Evolutionary conservation across 2,113 vertebrate species (phyloP), one percentile per base, ranked within the genome.

Genomic region (Malurus alboscapulatus): DNA sequence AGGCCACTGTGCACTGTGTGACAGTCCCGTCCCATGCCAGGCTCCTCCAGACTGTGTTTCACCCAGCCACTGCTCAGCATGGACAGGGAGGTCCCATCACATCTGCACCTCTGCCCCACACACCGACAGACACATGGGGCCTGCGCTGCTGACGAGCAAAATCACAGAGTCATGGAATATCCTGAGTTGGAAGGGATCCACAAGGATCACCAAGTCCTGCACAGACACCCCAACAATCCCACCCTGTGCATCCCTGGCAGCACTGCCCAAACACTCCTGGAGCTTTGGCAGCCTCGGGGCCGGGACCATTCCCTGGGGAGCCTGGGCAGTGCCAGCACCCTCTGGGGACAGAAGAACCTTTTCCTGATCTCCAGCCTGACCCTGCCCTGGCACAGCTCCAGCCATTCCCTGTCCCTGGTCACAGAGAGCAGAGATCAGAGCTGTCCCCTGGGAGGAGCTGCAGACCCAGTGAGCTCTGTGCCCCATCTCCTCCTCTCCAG

Each of bases 281-380:
- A 62, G 48, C 66, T 79, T 48, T 63, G 66, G 48, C 74, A 71
- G 42, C 65, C 65, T 20, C 0, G 1, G 47, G 55, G 55, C 65
- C 0, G 7, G n/a, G 40, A 10, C 48, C 65, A 48, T 54, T 61
- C 40, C 40, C 55, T 54, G 38, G n/a, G 16, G 10, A 69, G 73
- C 27, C 63, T 54, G 47, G 9, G 11, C 61, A 75, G 61, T 85
- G 82, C 27, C 42, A 47, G 22, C 50, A 55, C 58, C 18, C 42
- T 48, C 34, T 57, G 59, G 34, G 32, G 18, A 34, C 34, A 34
- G 15, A 65, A 55, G 42, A 45, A n/a, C 18, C 54, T 68, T 68
- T 20, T 0, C 54, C 10, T 40, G 24, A 71, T 1, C 0, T 30
- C 48, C 74, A 29, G 0, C 10, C 29, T 55, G 0, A 54, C 0